Base-by-base conservation (phyloP, 2,113 vertebrate genomes). In the Ursus arctos region DNA sequence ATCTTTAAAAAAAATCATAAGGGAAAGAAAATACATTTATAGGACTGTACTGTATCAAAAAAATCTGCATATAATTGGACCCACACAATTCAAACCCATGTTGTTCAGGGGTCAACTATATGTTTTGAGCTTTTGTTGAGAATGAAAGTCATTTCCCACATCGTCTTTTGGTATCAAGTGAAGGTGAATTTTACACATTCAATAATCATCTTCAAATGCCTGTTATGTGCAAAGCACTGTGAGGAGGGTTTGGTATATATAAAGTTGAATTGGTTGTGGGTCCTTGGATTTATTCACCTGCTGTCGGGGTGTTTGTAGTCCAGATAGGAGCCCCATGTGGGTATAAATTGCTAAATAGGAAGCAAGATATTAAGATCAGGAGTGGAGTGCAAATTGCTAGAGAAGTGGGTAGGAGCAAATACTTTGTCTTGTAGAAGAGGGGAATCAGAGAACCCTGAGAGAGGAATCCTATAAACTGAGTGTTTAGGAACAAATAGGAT, bases 131-230 rank as follows among this genome's bases (percentile, higher is more conserved):
- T 79, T 87, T 87, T 72, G 71, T 49, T 53, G 67, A 81, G 85
- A 84, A 87, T 74, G 28, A 47, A 96, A 90, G 28, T 86, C 22
- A n/a, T 63, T 80, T 77, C 49, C 24, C 71, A 11, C 36, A 43
- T 94, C 16, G 19, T 61, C 33, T 79, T 72, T 88, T 69, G 40
- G 26, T 88, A 4, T 93, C n/a, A 63, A 80, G 80, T 69, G 22
- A 94, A 87, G 80, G 31, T 93, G 61, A 93, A 79, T 81, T 91
- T 47, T 55, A 18, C 36, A 88, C 28, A 49, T 53, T 74, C 33
- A 72, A 0, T 65, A n/a, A 63, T 65, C 24, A 22, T 71, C 40
- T 91, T 93, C n/a, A 84, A 3, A n/a, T 40, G 19, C 28, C 26
- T 49, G 1, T 12, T 61, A 0, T 72, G 14, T 59, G 10, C 19